Conservation (phyloP, 2,113 vertebrate genomes). For the Apodemus sylvaticus region DNA sequence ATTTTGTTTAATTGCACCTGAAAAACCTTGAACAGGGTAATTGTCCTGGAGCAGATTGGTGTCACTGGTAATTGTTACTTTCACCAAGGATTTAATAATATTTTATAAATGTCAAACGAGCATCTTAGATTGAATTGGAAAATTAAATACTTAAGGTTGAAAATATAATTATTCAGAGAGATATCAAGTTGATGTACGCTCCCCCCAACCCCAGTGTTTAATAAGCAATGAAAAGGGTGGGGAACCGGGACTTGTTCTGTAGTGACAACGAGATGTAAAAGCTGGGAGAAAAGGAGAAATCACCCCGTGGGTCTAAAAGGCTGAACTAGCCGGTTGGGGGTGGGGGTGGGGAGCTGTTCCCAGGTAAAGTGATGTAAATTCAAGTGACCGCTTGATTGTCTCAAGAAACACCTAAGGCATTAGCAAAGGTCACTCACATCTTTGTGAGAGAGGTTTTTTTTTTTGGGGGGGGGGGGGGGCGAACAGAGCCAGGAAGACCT, state of each 20-base stretch:
- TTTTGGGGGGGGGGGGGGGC: too few species aligned
- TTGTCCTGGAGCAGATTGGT: constrained; percentile 32
- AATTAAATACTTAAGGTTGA: constrained; percentile 20
- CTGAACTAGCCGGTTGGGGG: rapidly evolving
- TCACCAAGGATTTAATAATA: constrained; percentile 51
- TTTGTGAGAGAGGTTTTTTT: background rate
- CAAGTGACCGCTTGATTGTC: background rate
- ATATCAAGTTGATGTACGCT: background rate
- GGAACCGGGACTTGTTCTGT: background rate
- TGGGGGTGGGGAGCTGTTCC: too few species aligned
- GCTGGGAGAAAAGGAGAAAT: background rate
- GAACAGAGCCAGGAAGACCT: background rate
- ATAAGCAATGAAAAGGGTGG: background rate
- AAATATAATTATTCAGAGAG: constrained; percentile 48
- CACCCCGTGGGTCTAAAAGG: too few species aligned
- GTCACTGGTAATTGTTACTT: constrained; percentile 43
- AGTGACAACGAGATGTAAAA: background rate
- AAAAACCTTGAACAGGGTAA: background rate
- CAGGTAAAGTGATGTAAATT: background rate
- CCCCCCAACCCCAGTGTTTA: background rate
- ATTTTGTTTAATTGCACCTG: constrained; percentile 36
- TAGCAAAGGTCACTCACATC: background rate
- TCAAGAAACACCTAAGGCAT: background rate
- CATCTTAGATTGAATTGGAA: constrained; percentile 28
- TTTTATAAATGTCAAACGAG: constrained; percentile 53